These are phyloP conservation scores for Halcyon chelicuti DNA, from an alignment of 2,797 vertebrate genomes.

Conservation along the genomic window DNA sequence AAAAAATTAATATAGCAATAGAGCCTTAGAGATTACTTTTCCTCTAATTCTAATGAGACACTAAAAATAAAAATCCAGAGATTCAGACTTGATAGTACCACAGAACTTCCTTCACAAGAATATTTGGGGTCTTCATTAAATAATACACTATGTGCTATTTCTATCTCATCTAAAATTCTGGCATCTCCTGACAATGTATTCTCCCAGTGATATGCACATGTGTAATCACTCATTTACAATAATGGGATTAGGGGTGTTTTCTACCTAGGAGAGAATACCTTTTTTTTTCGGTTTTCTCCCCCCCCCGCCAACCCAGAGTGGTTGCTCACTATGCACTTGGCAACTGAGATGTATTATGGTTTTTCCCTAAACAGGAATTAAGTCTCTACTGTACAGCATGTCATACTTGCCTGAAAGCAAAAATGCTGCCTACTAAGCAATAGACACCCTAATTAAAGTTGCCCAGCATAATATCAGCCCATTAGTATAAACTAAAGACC, in stretches of 20 bases:
- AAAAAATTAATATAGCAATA: slow-evolving; percentile 22
- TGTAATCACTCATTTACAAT: slow-evolving; percentile 63
- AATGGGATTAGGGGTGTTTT: slow-evolving; percentile 59
- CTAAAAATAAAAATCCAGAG: slow-evolving; percentile 53
- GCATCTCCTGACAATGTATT: slow-evolving; percentile 38
- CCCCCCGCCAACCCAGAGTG: background rate
- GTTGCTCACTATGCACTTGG: slow-evolving; percentile 10
- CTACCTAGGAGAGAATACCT: slow-evolving; percentile 32
- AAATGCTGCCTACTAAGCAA: slow-evolving; percentile 60
- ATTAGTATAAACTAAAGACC: slow-evolving; percentile 62
- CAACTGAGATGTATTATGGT: slow-evolving; percentile 16
- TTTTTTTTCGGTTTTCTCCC: background rate
- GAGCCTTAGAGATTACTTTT: slow-evolving; percentile 17
- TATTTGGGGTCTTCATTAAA: slow-evolving; percentile 48
- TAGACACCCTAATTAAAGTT: slow-evolving; percentile 62
- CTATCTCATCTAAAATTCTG: slow-evolving; percentile 58
- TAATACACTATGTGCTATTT: background rate
- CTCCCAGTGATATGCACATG: slow-evolving; percentile 10
- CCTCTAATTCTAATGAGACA: slow-evolving; percentile 41
- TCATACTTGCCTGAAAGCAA: slow-evolving; percentile 68
- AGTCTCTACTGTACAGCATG: slow-evolving; percentile 44
- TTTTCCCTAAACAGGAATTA: slow-evolving; percentile 56
- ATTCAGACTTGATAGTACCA: background rate
- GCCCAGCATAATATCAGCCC: slow-evolving; percentile 39
- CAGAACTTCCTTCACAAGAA: slow-evolving; percentile 25